Base-by-base conservation (phyloP, 2,113 vertebrate genomes). In the Xerus inauris region DNA sequence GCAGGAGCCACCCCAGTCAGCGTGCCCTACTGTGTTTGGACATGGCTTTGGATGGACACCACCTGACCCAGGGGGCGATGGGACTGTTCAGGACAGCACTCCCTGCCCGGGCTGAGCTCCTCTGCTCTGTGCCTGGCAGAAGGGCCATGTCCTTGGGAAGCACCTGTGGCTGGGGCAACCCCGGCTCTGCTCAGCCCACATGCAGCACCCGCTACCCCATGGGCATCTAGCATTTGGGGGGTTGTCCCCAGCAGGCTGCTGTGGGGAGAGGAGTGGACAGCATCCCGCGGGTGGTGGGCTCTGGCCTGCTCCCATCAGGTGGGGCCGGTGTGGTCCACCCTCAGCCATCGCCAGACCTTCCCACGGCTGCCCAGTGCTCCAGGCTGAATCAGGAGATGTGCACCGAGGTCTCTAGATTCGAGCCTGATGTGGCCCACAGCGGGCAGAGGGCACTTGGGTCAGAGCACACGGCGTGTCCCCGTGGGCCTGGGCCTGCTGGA, bases 1-100 rank as follows among this genome's bases (percentile, higher is more conserved):
- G 3, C 81, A 11, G 94, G 51, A 0, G 0, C 94, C 3, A 86
- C 86, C 81, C 97, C 96, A 0, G 95, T 94, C n/a, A 98, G 42
- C 19, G 85, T 40, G 26, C 95, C 91, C 0, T 94, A 94, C 30
- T 97, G 57, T 82, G 86, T 1, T 89, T 93, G 92, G 0, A 94
- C 65, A 1, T 76, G 75, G 17, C 82, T 92, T 97, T 97, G 93
- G 35, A 94, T 49, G 69, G 95, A 96, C 69, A 97, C 96, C 92
- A 42, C 75, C 88, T 42, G 0, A 22, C 81, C 95, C 95, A 97
- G 35, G 72, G 1, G 79, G 92, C 67, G 5, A 91, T 1, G 0
- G 75, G 96, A 1, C 94, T 75, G 8, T 38, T 75, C 5, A 95
- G 94, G 57, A 89, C 16, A 97, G 81, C 71, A 96, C 0, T 0